Base-by-base conservation (phyloP, 2,888 invertebrate genomes). In the Drosophila paracracens region DNA sequence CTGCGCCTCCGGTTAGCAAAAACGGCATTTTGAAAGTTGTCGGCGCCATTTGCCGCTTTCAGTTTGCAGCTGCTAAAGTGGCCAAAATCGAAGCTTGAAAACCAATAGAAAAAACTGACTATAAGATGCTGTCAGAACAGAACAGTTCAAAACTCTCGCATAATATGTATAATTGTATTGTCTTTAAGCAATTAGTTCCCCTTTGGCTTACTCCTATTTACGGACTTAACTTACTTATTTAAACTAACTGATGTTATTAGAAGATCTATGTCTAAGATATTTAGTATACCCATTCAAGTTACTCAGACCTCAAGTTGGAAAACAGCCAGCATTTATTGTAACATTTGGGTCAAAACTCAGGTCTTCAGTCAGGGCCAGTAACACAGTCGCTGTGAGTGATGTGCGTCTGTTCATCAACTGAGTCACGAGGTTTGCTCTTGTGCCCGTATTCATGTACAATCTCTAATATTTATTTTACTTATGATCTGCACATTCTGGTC, bases 1-100 rank as follows among this genome's bases (percentile, higher is more conserved):
- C 50, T 64, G 74, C 62, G 52, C 59, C 66, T 70, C 29, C 51
- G 27, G 25, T 52, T 29, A n/a, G n/a, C 40, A 5, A 29, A 38
- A 27, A 18, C 27, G 8, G 13, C 38, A 65, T 52, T 81, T 79
- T 87, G 89, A 89, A 89, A 89, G 89, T 89, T 72, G 87, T 57
- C 65, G 57, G 50, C 46, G n/a, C n/a, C 16, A 16, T 16, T 33
- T 25, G 25, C 31, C 40, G 35, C 35, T 46, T 40, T 51, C 27
- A 36, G 36, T 16, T 73, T 61, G 33, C 70, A 59, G 62, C 74
- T 69, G 68, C 48, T 58, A 11, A 52, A 54, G 70, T 64, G 72
- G 66, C 51, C 64, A 68, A 67, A 61, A 72, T 25, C 11, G 51
- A 57, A 52, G 36, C 38, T 29, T 46, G 65, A n/a, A 54, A 27